phyloP scores from a whole-genome alignment of 2,888 invertebrate species.

The Empis stercorea region DNA sequence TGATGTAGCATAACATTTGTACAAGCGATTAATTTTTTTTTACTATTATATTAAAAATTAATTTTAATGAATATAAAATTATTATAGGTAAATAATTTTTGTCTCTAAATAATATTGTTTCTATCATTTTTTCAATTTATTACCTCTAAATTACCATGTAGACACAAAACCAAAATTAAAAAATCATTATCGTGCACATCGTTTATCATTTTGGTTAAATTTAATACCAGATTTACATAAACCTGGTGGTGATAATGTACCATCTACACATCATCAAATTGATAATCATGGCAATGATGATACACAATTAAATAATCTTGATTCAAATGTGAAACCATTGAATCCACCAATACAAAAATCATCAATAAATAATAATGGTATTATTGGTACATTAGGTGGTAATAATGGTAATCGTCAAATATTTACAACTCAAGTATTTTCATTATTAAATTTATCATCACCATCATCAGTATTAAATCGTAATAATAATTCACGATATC shows the following conservation, averaged over 20 bases:
- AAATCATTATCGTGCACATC: constrained; percentile 87
- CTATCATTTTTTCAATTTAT: too few relatives aligned
- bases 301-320: constrained; percentile 39
- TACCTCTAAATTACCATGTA: too few relatives aligned
- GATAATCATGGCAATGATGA: constrained; percentile 50
- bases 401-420: constrained; percentile 1
- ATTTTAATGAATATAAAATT: too few relatives aligned
- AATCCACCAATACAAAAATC: constrained; percentile 28
- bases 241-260: constrained; percentile 76
- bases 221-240: constrained; percentile 84
- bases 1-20: too few relatives aligned
- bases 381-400: not conserved
- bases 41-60: too few relatives aligned
- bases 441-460: constrained; percentile 33
- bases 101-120: not conserved
- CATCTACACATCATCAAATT: constrained; percentile 71
- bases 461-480: constrained; percentile 31
- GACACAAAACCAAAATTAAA: constrained; percentile 83
- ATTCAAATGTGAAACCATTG: constrained; percentile 39
- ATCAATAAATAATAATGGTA: constrained; percentile 15
- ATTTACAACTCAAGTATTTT: constrained; percentile 33
- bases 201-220: constrained; percentile 88
- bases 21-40: too few relatives aligned
- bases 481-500: constrained; percentile 24
- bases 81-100: too few relatives aligned